Evolutionary conservation across 2,113 vertebrate species (phyloP), one percentile per base, ranked within the genome.

Genomic region (Triplophysa rosa): DNA sequence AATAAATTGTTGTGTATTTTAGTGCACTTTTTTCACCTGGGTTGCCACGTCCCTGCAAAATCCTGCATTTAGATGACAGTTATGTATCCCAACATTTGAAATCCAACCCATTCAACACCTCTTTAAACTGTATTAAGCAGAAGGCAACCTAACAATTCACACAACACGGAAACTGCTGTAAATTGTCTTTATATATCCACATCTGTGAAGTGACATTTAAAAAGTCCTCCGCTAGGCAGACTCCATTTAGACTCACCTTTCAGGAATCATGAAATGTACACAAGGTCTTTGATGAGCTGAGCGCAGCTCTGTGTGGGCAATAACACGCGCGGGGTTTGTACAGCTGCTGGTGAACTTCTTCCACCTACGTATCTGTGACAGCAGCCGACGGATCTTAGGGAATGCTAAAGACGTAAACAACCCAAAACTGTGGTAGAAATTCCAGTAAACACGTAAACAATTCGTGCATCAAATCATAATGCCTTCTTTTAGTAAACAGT

Each of bases 181-280:
- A 66, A 65, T 54, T 65, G 23, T 52, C 23, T 16, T 62, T 74
- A 66, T 77, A 65, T 77, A 77, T 52, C 42, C 62, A 77, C 74
- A 66, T 65, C 45, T 52, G 61, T 17, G 26, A 76, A 76, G 13
- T 76, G 73, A 76, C 73, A 64, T 76, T 76, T 76, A 76, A 76
- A 65, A 77, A 49, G 62, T 64, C 74, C 62, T 65, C 45, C 29
- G 16, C 23, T 45, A 74, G 56, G 40, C 71, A 74, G 59, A 76
- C 61, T 65, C 62, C 58, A 74, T 61, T 74, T 54, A 66, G 68
- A 21, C 45, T 63, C 70, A 66, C 68, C 59, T 54, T 61, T 72
- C 67, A 63, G 59, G 40, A 63, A 16, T 70, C 58, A 29, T 71
- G 77, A 71, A 79, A 73, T 58, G 61, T 73, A 69, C 67, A 33